These are phyloP conservation scores for Xenops minutus DNA, from an alignment of 2,797 vertebrate genomes.

Conservation along the genomic window DNA sequence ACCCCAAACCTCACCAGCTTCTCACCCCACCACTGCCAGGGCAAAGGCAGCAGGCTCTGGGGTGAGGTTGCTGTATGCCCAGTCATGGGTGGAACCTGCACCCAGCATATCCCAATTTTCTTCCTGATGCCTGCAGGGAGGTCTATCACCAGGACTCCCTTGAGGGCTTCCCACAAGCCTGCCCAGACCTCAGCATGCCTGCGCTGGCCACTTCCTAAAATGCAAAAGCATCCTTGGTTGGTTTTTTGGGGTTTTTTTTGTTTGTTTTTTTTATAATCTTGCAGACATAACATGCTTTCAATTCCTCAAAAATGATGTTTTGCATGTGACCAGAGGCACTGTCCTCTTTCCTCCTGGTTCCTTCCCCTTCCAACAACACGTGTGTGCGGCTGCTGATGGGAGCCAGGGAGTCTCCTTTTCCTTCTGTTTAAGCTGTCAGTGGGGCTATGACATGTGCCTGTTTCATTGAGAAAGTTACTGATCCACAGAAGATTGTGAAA, in stretches of 20 bases:
- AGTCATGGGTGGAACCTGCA: neutral
- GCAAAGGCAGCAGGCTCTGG: fast-evolving
- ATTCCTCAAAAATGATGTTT: slow-evolving; percentile 50
- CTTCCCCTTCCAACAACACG: slow-evolving; percentile 33
- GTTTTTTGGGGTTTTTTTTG: neutral
- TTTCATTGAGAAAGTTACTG: slow-evolving; percentile 31
- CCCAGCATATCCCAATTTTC: fast-evolving
- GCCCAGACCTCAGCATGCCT: neutral
- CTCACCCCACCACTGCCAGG: neutral
- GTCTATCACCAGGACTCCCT: neutral
- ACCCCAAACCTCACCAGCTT: neutral
- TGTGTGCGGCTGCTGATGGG: neutral
- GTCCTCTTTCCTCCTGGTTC: neutral
- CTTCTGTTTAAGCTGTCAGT: neutral
- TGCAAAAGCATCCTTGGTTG: neutral
- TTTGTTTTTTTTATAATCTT: neutral
- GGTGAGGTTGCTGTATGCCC: neutral
- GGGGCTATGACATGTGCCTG: neutral
- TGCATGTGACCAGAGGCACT: slow-evolving; percentile 20
- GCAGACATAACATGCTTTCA: slow-evolving; percentile 49
- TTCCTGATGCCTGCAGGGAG: fast-evolving
- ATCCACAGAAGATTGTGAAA: neutral
- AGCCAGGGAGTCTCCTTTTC: neutral
- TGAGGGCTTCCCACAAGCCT: neutral
- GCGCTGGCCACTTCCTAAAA: neutral